Conservation (phyloP, 2,888 invertebrate species). For the Pyrrhosoma nymphula region DNA sequence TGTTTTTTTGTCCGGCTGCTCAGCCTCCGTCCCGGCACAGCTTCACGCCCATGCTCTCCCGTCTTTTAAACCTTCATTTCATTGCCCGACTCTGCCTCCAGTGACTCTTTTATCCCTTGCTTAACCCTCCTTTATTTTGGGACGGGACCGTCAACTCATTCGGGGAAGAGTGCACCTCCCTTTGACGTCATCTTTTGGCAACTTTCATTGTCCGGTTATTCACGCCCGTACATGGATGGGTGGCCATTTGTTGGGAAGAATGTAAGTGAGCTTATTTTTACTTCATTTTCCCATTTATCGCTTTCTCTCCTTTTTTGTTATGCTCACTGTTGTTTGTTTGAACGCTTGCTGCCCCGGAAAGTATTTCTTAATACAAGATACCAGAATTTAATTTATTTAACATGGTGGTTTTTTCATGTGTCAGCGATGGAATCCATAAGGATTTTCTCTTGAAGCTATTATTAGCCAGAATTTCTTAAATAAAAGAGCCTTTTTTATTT, state of each 20-base stretch:
- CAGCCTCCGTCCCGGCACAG: background rate
- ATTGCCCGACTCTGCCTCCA: background rate
- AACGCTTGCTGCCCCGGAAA: too few species aligned
- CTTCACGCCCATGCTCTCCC: background rate
- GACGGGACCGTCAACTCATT: background rate
- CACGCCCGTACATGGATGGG: background rate
- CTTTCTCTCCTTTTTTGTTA: background rate
- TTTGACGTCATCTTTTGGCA: background rate
- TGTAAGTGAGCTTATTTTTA: background rate
- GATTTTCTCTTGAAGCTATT: too few species aligned
- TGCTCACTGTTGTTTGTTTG: too few species aligned
- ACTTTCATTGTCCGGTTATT: background rate
- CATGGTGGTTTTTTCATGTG: too few species aligned
- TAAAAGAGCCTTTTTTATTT: too few species aligned
- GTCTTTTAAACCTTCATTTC: conserved; percentile 32
- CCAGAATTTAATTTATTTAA: too few species aligned
- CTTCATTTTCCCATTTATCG: background rate
- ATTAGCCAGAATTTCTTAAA: too few species aligned
- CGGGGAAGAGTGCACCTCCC: background rate
- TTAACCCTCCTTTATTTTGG: background rate
- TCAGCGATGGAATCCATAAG: too few species aligned
- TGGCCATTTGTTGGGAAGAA: background rate
- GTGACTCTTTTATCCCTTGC: background rate
- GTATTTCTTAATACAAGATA: too few species aligned
- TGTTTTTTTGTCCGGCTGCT: background rate